These are phyloP conservation scores for Hoplodrina ambigua DNA, from an alignment of 2,888 invertebrate species.

Conservation along the genomic window DNA sequence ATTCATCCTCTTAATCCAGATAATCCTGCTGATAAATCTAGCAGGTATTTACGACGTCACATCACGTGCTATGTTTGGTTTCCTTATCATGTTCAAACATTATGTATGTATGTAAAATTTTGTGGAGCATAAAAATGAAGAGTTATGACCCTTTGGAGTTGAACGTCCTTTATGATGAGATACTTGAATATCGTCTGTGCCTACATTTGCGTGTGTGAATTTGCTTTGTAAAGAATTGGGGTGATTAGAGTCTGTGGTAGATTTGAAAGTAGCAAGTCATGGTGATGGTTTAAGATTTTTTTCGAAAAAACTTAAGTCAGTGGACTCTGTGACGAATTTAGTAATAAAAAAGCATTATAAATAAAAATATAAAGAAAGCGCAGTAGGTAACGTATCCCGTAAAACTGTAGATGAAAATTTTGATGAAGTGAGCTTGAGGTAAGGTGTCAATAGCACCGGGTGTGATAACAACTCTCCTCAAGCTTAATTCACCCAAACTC, in stretches of 20 bases:
- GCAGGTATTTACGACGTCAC: conserved; percentile 57
- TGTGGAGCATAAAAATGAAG: conserved; percentile 23
- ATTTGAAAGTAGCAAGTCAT: conserved; percentile 3
- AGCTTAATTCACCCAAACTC: no score
- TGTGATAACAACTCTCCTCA: no score
- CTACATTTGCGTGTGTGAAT: conserved; percentile 35
- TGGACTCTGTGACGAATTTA: background rate
- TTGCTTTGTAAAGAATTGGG: conserved; percentile 31
- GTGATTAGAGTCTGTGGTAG: conserved; percentile 16
- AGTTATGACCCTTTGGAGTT: conserved; percentile 36
- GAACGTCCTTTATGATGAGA: conserved; percentile 36
- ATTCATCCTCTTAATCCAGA: conserved; percentile 56
- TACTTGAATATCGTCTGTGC: conserved; percentile 24
- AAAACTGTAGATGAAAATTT: no score
- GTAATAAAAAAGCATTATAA: no score
- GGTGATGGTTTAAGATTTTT: background rate
- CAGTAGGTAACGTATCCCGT: no score
- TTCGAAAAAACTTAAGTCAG: background rate
- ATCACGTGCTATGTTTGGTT: conserved; percentile 38
- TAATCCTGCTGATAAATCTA: conserved; percentile 63
- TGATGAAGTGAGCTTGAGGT: no score
- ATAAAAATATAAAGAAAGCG: background rate
- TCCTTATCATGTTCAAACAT: conserved; percentile 60
- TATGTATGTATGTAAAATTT: conserved; percentile 38
- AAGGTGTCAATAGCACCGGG: no score